Percentiles rank a stretch among this genome's conserved stretches.
Evolutionary conservation across 2,113 vertebrate species (phyloP).

Genomic region (Bos indicus): DNA sequence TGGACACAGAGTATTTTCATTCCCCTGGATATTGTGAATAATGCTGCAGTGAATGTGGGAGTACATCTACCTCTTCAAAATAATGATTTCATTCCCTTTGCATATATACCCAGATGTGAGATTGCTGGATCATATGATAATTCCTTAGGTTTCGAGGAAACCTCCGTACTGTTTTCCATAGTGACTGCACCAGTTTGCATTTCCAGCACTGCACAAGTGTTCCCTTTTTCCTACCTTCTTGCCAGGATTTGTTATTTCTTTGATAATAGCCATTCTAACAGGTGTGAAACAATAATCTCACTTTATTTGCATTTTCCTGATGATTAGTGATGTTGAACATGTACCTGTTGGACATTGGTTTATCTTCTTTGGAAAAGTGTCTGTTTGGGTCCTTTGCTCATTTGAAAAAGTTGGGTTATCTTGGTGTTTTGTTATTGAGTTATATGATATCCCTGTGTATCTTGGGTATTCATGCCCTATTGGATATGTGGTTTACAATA

Average conservation of each 20-base stretch:
- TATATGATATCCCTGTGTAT: neutral
- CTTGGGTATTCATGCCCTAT: too few relatives aligned
- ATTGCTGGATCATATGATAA: neutral
- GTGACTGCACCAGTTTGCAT: neutral
- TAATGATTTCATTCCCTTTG: neutral
- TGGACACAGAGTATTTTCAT: neutral
- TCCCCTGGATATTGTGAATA: neutral
- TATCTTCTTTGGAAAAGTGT: neutral
- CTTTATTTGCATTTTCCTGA: neutral
- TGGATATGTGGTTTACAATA: neutral
- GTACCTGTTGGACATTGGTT: neutral
- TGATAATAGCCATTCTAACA: neutral
- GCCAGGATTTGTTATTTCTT: neutral
- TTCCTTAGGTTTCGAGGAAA: neutral
- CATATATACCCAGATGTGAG: neutral
- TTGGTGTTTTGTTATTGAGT: neutral
- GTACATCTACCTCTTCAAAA: neutral
- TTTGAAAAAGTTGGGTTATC: neutral
- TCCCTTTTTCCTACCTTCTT: neutral
- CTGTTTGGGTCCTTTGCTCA: neutral
- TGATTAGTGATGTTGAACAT: neutral
- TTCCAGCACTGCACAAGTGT: neutral
- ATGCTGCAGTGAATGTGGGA: neutral
- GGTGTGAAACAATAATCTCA: neutral
- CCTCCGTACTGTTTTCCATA: neutral